A percentile compares a stretch with the other conserved stretches of the same genome.
Conservation (phyloP, 2,113 vertebrate species). For the Pachyramphus minor region DNA sequence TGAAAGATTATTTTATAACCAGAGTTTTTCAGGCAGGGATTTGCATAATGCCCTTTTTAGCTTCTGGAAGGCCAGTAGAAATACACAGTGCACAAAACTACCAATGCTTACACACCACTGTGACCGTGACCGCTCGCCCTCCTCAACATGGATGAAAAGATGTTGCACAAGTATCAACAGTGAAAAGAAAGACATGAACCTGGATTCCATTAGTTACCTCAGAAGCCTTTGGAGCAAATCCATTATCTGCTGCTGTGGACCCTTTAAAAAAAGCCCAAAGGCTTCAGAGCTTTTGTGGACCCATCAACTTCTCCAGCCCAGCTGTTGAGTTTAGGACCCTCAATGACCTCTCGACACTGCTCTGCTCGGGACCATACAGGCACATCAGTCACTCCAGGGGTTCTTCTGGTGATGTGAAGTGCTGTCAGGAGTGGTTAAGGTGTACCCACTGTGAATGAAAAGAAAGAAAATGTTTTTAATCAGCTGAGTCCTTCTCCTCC, state of each 20-base stretch:
- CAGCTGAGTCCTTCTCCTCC: neutral
- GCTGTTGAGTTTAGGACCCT: neutral
- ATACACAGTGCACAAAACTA: neutral
- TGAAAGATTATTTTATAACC: neutral
- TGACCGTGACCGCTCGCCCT: fast-evolving
- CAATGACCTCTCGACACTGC: fast-evolving
- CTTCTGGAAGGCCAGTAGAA: neutral
- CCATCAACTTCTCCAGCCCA: neutral
- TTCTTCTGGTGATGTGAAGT: neutral
- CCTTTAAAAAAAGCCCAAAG: neutral
- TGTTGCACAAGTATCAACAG: neutral
- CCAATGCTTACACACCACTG: neutral
- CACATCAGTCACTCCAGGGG: neutral
- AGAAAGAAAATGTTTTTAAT: neutral
- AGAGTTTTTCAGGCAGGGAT: neutral
- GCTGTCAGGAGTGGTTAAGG: neutral
- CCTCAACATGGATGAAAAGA: neutral
- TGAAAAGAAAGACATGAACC: neutral
- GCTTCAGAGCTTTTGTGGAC: neutral
- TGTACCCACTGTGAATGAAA: neutral
- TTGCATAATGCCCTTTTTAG: neutral
- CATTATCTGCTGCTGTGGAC: neutral
- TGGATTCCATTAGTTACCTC: neutral
- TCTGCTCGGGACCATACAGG: neutral
- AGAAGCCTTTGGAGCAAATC: neutral